A percentile compares a stretch with the other conserved stretches of the same genome.
phyloP scores from a whole-genome alignment of 2,113 vertebrate species.

The Sturnira hondurensis region DNA sequence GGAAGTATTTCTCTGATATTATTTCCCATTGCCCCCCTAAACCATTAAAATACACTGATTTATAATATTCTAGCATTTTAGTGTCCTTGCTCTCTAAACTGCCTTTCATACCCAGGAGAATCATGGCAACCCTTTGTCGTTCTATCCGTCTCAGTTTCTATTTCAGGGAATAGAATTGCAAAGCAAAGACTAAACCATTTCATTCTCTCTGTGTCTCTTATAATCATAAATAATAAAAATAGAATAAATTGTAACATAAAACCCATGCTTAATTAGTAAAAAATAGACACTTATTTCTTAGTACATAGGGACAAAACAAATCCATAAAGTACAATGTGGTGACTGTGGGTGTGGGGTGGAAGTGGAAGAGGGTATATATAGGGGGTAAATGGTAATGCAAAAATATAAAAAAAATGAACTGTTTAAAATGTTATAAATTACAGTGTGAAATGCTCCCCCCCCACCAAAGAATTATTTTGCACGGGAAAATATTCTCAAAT shows the following conservation, averaged over 20 bases:
- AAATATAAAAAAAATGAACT: too few relatives aligned
- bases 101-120: not conserved
- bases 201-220: not conserved
- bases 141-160: not conserved
- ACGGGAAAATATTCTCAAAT: not conserved
- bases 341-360: too few relatives aligned
- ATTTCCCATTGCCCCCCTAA: not conserved
- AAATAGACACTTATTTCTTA: not conserved
- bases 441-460: not conserved
- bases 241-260: not conserved
- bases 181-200: not conserved
- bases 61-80: not conserved
- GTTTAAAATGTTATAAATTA: not conserved
- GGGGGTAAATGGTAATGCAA: too few relatives aligned
- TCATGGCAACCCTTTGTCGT: not conserved
- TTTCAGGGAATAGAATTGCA: not conserved
- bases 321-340: not conserved
- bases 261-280: not conserved
- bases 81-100: not conserved
- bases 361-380: too few relatives aligned
- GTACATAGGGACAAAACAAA: not conserved
- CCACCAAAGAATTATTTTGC: not conserved
- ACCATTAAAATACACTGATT: not conserved
- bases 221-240: conserved; percentile 35
- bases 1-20: not conserved